Evolutionary conservation across 2,797 vertebrate species (phyloP).

Genomic region (Amphiprion clarkii): DNA sequence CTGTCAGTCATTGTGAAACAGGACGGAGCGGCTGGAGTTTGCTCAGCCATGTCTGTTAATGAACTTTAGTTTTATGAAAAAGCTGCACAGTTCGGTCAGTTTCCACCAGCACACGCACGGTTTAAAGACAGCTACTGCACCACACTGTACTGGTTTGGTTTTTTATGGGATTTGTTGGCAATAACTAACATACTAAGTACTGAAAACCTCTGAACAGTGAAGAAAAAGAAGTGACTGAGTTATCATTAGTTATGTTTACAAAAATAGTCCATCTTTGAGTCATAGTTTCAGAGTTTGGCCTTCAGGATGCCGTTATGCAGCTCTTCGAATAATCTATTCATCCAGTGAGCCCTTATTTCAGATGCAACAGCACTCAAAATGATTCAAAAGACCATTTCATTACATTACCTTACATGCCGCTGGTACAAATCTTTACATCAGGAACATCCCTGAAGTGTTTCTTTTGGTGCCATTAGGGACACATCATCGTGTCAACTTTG

Average conservation of each 20-base stretch:
- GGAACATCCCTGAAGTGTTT: background rate
- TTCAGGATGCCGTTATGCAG: too few species aligned
- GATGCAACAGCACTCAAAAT: background rate
- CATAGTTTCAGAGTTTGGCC: too few species aligned
- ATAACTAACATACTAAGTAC: too few species aligned
- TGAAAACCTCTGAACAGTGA: too few species aligned
- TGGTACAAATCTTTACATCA: background rate
- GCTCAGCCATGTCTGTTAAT: slow-evolving; percentile 7
- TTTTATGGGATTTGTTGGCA: too few species aligned
- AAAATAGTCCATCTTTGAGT: too few species aligned
- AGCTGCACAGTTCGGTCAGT: slow-evolving; percentile 1
- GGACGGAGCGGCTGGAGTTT: slow-evolving; percentile 48
- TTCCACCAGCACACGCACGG: background rate
- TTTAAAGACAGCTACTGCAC: background rate
- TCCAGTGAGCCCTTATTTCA: background rate
- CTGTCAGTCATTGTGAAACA: slow-evolving; percentile 48
- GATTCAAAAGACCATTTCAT: background rate
- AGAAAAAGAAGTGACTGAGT: too few species aligned
- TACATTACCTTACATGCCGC: background rate
- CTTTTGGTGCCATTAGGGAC: background rate
- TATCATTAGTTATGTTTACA: too few species aligned
- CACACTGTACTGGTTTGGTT: too few species aligned
- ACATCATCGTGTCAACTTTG: slow-evolving; percentile 6
- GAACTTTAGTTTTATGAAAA: slow-evolving; percentile 6
- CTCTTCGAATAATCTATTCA: background rate